These are phyloP conservation scores for Typhlomys cinereus DNA, from an alignment of 2,113 vertebrate genomes.

Conservation along the genomic window DNA sequence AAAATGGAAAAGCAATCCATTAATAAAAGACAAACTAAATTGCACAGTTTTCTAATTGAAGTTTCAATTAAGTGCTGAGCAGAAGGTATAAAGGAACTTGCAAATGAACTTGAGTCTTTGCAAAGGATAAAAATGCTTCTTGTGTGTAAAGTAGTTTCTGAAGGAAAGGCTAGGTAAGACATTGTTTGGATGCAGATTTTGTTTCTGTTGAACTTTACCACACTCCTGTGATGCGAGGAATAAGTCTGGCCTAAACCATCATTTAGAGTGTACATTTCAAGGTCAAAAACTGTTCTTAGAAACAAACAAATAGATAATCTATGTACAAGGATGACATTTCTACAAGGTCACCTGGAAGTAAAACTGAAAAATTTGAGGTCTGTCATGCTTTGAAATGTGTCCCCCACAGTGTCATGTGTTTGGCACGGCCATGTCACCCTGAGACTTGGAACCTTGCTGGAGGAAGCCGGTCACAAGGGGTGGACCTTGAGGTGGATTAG, in stretches of 20 bases:
- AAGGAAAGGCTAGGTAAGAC: not conserved
- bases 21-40: conserved; percentile 25
- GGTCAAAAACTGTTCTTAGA: not conserved
- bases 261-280: not conserved
- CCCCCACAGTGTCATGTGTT: too few species aligned
- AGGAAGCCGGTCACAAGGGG: too few species aligned
- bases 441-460: too few species aligned
- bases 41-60: conserved; percentile 29
- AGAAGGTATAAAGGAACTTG: not conserved
- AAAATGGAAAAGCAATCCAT: not conserved
- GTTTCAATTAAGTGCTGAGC: not conserved
- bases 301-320: not conserved
- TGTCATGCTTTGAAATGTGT: too few species aligned
- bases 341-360: not conserved
- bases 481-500: too few species aligned
- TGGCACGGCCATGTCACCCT: too few species aligned
- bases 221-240: not conserved
- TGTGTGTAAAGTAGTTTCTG: not conserved
- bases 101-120: not conserved
- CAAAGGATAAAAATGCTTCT: not conserved
- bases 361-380: not conserved
- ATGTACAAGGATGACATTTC: not conserved
- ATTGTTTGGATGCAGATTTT: not conserved
- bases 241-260: too few species aligned
- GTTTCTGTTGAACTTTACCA: not conserved